Base-by-base conservation (phyloP, 2,797 vertebrate species). In the Anabacerthia variegaticeps region DNA sequence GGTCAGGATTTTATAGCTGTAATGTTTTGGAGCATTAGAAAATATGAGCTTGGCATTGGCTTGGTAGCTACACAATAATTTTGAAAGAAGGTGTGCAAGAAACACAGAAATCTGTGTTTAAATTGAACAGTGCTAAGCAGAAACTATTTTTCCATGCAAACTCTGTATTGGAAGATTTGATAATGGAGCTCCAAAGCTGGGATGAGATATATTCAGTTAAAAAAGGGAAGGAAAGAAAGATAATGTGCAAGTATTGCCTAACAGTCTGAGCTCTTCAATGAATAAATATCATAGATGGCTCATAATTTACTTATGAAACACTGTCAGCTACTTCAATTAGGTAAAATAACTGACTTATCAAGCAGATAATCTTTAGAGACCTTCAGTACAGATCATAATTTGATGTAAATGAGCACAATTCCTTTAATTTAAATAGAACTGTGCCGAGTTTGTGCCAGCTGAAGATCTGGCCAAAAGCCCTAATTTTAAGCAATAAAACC, bases 401-500 rank as follows among this genome's bases (percentile, higher is more conserved):
- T 63, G 44, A 21, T 93, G 48, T 79, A 79, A 88, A 95, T 90
- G 85, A 92, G 71, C 63, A 46, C 52, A 72, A 68, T 92, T 71
- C 77, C 74, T 63, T 71, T 54, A 54, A 94, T 91, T 92, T 90
- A 81, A 79, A 39, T 79, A 67, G 71, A 82, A 20, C 77, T 86
- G 19, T 81, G 51, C 51, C 56, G 91, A 79, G 67, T 93, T 93
- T 83, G 21, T 92, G 94, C 89, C 94, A 96, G 41, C 63, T 65
- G 83, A 93, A 88, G 55, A 44, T 88, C 71, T 85, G 63, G 44
- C 80, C 85, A 76, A 63, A 82, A 88, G 10, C 67, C 92, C 46
- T 93, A 79, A 92, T 96, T 96, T 55, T 65, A 32, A 76, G 55
- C 63, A 88, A 92, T 93, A 82, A 95, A 94, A 14, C 59, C 67